Conservation (phyloP, 2,888 invertebrate genomes). For the Thera obeliscata region DNA sequence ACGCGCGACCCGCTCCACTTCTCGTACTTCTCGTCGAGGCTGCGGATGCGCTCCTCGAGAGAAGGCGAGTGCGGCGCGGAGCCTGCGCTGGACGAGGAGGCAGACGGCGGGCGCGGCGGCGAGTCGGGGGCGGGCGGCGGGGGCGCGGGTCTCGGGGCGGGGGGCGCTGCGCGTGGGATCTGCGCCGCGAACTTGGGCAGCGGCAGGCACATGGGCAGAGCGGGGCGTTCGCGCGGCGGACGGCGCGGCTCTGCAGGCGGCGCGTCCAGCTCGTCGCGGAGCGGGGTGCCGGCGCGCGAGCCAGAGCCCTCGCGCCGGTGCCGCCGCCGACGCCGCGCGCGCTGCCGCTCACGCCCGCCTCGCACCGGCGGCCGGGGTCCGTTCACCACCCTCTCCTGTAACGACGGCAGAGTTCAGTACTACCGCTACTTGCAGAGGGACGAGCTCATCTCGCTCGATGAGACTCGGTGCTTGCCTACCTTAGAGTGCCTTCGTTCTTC, state of each 20-base stretch:
- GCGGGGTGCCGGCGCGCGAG: slow-evolving; percentile 83
- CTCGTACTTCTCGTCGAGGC: slow-evolving; percentile 96
- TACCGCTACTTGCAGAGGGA: neutral
- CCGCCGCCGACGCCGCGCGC: slow-evolving; percentile 75
- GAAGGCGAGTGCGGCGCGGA: slow-evolving; percentile 90
- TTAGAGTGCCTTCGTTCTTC: slow-evolving; percentile 84
- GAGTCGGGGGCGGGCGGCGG: slow-evolving; percentile 85
- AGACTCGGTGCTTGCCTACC: slow-evolving; percentile 46
- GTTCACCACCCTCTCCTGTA: slow-evolving; percentile 69
- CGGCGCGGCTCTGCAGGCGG: slow-evolving; percentile 90
- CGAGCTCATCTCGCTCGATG: neutral
- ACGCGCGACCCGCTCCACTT: slow-evolving; percentile 90
- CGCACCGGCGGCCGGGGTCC: slow-evolving; percentile 68
- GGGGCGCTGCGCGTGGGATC: slow-evolving; percentile 82
- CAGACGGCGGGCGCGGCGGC: slow-evolving; percentile 88
- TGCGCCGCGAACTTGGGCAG: slow-evolving; percentile 94
- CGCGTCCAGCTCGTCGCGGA: slow-evolving; percentile 89
- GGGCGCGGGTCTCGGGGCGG: slow-evolving; percentile 72
- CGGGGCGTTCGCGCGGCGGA: slow-evolving; percentile 85
- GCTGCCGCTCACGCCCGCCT: slow-evolving; percentile 59
- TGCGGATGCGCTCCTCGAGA: slow-evolving; percentile 95
- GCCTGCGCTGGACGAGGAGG: slow-evolving; percentile 89
- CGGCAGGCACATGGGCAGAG: slow-evolving; percentile 91
- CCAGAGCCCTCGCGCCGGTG: slow-evolving; percentile 83
- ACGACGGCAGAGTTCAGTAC: slow-evolving; percentile 3